phyloP scores from a whole-genome alignment of 2,888 invertebrate genomes.

The Oasisia sp. region DNA sequence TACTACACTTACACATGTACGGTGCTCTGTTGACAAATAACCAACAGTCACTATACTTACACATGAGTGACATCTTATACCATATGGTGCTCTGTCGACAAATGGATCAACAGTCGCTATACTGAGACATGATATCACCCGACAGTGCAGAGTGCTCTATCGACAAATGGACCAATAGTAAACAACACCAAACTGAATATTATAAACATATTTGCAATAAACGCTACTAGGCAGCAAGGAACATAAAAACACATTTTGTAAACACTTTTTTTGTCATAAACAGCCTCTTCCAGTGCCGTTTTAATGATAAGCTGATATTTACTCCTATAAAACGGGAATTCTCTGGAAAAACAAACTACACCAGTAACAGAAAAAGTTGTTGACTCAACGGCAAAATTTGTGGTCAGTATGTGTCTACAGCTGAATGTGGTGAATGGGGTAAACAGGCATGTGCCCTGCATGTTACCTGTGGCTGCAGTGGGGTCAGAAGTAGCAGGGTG shows the following conservation, averaged over 20 bases:
- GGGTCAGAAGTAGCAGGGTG: constrained; percentile 78
- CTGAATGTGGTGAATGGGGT: constrained; percentile 19
- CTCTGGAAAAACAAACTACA: too few species aligned
- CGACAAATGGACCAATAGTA: neutral
- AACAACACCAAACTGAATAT: too few species aligned
- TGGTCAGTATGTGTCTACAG: neutral
- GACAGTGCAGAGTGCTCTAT: constrained; percentile 64
- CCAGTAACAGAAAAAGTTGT: too few species aligned
- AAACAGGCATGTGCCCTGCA: constrained; percentile 69
- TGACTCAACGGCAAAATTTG: too few species aligned
- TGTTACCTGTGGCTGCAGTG: constrained; percentile 68
- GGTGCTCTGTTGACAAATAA: constrained; percentile 60
- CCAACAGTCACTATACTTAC: neutral
- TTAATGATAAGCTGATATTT: too few species aligned
- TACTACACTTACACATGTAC: constrained; percentile 41
- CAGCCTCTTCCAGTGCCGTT: too few species aligned
- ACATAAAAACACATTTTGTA: too few species aligned
- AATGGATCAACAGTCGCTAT: neutral
- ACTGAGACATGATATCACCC: constrained; percentile 27
- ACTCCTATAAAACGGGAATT: too few species aligned
- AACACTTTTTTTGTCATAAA: too few species aligned
- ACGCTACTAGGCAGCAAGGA: too few species aligned
- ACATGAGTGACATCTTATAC: too few species aligned
- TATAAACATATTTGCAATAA: too few species aligned
- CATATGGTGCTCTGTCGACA: constrained; percentile 54